Evolutionary conservation across 2,113 vertebrate species (phyloP), one percentile per base, ranked within the genome.

Genomic region (Syngnathoides biaculeatus): DNA sequence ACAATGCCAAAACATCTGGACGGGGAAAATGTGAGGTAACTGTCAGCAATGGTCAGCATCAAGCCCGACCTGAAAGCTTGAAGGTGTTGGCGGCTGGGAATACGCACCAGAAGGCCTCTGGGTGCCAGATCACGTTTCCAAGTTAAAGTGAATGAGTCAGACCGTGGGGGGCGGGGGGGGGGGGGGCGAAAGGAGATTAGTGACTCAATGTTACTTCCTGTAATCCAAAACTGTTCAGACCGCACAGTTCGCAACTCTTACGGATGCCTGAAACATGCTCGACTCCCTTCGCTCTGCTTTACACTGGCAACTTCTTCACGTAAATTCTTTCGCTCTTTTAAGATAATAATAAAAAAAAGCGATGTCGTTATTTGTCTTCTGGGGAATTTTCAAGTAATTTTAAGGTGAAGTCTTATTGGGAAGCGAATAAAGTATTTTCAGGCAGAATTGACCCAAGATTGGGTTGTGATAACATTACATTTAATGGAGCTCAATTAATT

Each of bases 151-250:
- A 80, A 75, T 85, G 88, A 87, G 75, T 86, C 80, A 87, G 72
- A 78, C 22, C 11, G 17, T n/a, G n/a, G n/a, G n/a, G n/a, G n/a
- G n/a, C n/a, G n/a, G n/a, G n/a, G n/a, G n/a, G n/a, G n/a, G n/a
- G n/a, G n/a, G n/a, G n/a, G n/a, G n/a, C n/a, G n/a, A 22, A 82
- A 81, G 26, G 4, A 82, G 74, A 86, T 84, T 69, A 84, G 83
- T 86, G 84, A 90, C 68, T 84, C 79, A 79, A 1, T 65, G 84
- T 68, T 71, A 84, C 86, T 90, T 90, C 86, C 87, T 88, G 85
- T 87, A 87, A 88, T 77, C 68, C 52, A 82, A 88, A 77, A 68
- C 82, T n/a, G 47, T 62, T n/a, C 38, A 50, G 80, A 87, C 76
- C 82, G 82, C 82, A 85, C 85, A 84, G 77, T 63, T 22, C 3